Conservation (phyloP, 2,888 invertebrate genomes). For the Chrysopilus asiliformis region DNA sequence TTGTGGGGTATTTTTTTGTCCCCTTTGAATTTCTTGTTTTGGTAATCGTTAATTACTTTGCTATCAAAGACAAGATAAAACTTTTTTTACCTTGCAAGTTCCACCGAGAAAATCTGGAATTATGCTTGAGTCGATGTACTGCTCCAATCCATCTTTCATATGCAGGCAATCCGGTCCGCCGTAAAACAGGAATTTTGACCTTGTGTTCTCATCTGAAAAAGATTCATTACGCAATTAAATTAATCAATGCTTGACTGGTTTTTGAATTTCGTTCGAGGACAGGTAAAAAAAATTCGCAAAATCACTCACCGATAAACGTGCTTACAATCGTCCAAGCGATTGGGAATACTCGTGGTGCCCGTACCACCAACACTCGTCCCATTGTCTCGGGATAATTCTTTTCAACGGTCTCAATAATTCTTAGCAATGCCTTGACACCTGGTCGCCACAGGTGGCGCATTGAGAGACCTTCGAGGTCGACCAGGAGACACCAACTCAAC, state of each 20-base stretch:
- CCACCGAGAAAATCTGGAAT: slow-evolving; percentile 92
- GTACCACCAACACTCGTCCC: slow-evolving; percentile 77
- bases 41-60: too few species aligned
- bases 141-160: slow-evolving; percentile 63
- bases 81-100: slow-evolving; percentile 56
- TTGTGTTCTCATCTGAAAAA: slow-evolving; percentile 72
- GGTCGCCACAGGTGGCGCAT: slow-evolving; percentile 94
- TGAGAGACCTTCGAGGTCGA: slow-evolving; percentile 86
- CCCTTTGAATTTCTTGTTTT: too few species aligned
- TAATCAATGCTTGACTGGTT: background rate
- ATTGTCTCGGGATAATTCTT: slow-evolving; percentile 93
- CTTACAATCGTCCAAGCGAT: slow-evolving; percentile 91
- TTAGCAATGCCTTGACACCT: slow-evolving; percentile 58
- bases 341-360: slow-evolving; percentile 88
- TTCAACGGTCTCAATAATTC: slow-evolving; percentile 74
- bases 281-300: too few species aligned
- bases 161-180: slow-evolving; percentile 76
- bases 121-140: slow-evolving; percentile 71
- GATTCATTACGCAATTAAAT: slow-evolving; percentile 7
- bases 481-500: slow-evolving; percentile 77
- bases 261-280: background rate
- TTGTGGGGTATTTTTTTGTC: too few species aligned
- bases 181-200: slow-evolving; percentile 84
- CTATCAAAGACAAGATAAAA: too few species aligned
- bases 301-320: slow-evolving; percentile 79